Percentiles rank a stretch among this genome's conserved stretches.
Conservation (phyloP, 1,140 invertebrate genomes). For the Dendroctonus ponderosae region DNA sequence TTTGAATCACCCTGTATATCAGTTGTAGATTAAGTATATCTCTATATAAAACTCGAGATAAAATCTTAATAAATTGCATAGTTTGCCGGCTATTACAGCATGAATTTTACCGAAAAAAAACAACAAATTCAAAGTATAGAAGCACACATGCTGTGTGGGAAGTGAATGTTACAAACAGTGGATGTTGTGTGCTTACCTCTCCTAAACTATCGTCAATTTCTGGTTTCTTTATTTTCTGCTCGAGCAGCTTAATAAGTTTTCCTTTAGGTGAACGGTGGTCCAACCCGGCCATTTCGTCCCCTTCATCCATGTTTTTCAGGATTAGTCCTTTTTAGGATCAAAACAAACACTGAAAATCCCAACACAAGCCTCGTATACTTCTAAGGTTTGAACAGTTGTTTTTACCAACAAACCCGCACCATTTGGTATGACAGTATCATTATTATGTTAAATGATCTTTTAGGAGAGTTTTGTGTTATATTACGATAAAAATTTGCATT, state of each 20-base stretch:
- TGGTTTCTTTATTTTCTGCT: constrained; percentile 42
- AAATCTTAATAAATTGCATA: no score
- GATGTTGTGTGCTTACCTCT: constrained; percentile 32
- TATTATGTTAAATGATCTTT: no score
- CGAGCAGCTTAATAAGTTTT: constrained; percentile 35
- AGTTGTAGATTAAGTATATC: no score
- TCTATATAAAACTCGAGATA: no score
- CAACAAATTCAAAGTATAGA: no score
- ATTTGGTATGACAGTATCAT: not conserved
- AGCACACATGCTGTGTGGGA: not conserved
- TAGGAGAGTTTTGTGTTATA: no score
- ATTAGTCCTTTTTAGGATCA: not conserved
- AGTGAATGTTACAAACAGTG: not conserved
- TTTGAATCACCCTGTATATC: no score
- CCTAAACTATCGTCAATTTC: constrained; percentile 41
- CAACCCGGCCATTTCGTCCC: constrained; percentile 23
- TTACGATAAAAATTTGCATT: no score
- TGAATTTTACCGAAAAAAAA: no score
- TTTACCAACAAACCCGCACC: not conserved
- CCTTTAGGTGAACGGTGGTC: constrained; percentile 31
- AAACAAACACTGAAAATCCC: constrained; percentile 6
- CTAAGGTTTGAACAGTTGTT: not conserved
- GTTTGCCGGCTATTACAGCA: no score
- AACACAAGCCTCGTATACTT: constrained; percentile 5
- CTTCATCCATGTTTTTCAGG: constrained; percentile 29